Evolutionary conservation across 2,797 vertebrate genomes (phyloP).

Genomic region (Rhinatrema bivittatum): DNA sequence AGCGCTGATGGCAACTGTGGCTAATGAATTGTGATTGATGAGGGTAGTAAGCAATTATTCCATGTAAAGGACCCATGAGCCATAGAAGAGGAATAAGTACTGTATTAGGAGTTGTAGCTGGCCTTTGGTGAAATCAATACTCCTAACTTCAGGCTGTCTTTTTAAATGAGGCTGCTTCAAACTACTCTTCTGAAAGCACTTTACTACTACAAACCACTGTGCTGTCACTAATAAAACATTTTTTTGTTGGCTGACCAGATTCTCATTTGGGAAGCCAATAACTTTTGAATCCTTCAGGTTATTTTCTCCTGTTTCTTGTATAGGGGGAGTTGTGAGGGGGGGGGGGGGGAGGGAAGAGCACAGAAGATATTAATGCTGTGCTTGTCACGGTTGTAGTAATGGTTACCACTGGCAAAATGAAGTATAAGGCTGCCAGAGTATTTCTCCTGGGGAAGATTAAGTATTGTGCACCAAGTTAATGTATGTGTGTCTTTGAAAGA

Average conservation of each 20-base stretch:
- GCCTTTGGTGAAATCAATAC: not conserved
- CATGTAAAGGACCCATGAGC: not conserved
- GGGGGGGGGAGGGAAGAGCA: too few species aligned
- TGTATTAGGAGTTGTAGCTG: not conserved
- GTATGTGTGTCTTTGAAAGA: too few species aligned
- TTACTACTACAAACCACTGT: not conserved
- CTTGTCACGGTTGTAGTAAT: not conserved
- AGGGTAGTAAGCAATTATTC: not conserved
- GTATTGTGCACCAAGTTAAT: too few species aligned
- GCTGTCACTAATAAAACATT: not conserved
- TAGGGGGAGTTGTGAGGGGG: too few species aligned
- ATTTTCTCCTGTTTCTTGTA: not conserved
- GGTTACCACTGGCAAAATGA: not conserved
- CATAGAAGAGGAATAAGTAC: not conserved
- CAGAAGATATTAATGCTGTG: not conserved
- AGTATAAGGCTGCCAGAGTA: too few species aligned
- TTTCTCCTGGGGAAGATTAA: too few species aligned
- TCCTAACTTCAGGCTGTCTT: not conserved
- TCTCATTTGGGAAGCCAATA: not conserved
- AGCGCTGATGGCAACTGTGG: not conserved
- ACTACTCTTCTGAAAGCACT: fast-evolving
- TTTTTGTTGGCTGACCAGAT: not conserved
- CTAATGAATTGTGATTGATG: not conserved
- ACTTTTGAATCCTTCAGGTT: not conserved
- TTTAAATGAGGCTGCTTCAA: not conserved